A percentile compares a stretch with the other conserved stretches of the same genome.
Evolutionary conservation across 2,888 invertebrate species (phyloP).

Genomic region (Apodemia zela): DNA sequence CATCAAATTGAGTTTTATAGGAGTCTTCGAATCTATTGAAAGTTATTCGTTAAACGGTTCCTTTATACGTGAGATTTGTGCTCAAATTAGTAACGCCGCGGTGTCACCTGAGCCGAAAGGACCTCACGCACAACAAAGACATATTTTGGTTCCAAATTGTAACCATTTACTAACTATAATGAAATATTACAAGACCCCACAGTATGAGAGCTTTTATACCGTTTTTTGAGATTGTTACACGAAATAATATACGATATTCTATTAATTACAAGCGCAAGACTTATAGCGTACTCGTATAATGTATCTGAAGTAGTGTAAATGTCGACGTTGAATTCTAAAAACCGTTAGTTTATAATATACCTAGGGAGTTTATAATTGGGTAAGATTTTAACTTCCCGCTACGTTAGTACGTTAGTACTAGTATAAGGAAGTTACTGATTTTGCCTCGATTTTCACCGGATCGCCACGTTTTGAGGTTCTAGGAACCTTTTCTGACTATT

Average conservation of each 20-base stretch:
- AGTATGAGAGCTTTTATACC: slow-evolving; percentile 32
- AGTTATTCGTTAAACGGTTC: slow-evolving; percentile 45
- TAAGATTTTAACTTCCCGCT: no score
- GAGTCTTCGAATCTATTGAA: slow-evolving; percentile 51
- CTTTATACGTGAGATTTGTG: slow-evolving; percentile 31
- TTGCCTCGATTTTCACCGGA: no score
- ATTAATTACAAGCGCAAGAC: not conserved
- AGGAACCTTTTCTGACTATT: no score
- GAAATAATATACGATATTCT: not conserved
- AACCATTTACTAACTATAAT: slow-evolving; percentile 63
- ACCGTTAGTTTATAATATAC: no score
- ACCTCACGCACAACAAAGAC: slow-evolving; percentile 66
- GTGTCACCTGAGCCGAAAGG: slow-evolving; percentile 73
- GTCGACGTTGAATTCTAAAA: no score
- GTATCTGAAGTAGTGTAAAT: no score
- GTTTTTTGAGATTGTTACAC: not conserved
- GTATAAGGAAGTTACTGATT: no score
- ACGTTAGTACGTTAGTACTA: no score
- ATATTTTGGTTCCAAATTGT: slow-evolving; percentile 65
- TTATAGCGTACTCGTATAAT: no score
- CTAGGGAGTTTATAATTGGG: no score
- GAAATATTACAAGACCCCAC: slow-evolving; percentile 71
- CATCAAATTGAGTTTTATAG: slow-evolving; percentile 50
- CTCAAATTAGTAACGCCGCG: slow-evolving; percentile 69
- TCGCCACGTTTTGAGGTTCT: no score